Percentiles rank a stretch among this genome's conserved stretches.
These are phyloP conservation scores for Scalopus aquaticus DNA, from an alignment of 2,113 vertebrate species.

Conservation along the genomic window DNA sequence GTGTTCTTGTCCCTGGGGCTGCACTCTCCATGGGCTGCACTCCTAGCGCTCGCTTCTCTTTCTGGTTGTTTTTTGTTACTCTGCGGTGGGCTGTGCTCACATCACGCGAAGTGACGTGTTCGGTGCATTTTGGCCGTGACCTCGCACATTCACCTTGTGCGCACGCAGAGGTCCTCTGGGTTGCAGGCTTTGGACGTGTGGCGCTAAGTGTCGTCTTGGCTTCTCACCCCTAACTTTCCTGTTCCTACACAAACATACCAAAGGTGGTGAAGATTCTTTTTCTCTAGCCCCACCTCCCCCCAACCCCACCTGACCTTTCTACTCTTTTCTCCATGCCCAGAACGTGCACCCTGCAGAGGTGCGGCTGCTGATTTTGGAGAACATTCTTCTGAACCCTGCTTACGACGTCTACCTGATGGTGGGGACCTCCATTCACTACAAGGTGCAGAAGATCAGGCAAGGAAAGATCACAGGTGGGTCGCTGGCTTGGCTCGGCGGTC, in stretches of 20 bases:
- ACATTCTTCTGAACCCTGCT: constrained; percentile 94
- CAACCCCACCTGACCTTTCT: background rate
- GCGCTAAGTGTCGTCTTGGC: background rate
- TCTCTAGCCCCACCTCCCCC: background rate
- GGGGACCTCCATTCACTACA: constrained; percentile 93
- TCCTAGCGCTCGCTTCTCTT: background rate
- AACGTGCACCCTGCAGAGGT: constrained; percentile 95
- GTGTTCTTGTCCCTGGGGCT: background rate
- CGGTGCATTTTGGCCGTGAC: fast-evolving
- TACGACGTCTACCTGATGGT: constrained; percentile 93
- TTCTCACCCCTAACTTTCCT: background rate
- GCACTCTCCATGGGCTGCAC: fast-evolving
- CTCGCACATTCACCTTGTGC: fast-evolving
- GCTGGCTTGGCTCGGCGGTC: fast-evolving
- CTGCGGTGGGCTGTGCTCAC: fast-evolving
- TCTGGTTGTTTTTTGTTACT: background rate
- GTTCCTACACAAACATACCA: background rate
- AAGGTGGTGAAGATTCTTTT: background rate
- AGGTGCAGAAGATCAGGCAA: constrained; percentile 95
- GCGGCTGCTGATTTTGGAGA: constrained; percentile 95
- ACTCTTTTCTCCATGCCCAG: constrained; percentile 76
- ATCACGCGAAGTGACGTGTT: fast-evolving
- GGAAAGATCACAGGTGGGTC: constrained; percentile 94
- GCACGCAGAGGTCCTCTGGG: background rate
- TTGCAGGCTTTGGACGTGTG: background rate